phyloP scores from a whole-genome alignment of 92 coral and sea anemone species.

The Heteractis magnifica region DNA sequence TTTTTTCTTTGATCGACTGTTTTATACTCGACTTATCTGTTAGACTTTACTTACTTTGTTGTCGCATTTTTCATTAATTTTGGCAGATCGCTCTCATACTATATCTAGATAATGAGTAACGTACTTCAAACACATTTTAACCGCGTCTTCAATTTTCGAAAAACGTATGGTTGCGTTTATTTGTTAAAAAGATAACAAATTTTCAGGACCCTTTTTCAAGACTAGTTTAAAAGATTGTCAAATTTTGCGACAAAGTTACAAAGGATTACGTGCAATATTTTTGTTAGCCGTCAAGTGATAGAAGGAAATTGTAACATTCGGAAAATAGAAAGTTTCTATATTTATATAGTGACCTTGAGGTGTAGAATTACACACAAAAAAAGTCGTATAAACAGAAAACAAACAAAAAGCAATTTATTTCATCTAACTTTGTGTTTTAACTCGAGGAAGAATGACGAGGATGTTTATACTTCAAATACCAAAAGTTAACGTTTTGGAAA shows the following conservation, averaged over 20 bases:
- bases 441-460: neutral
- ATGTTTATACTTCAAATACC: too few species aligned
- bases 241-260: too few species aligned
- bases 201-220: too few species aligned
- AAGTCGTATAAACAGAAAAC: neutral
- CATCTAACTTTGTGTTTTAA: neutral
- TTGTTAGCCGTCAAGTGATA: too few species aligned
- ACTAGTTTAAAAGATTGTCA: too few species aligned
- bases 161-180: neutral
- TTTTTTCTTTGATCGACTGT: neutral
- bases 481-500: too few species aligned
- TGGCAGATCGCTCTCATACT: neutral
- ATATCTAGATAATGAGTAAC: too few species aligned
- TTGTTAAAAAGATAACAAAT: neutral
- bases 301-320: neutral
- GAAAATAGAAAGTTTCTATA: neutral
- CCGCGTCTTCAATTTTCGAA: too few species aligned
- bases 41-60: neutral
- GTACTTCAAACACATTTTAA: too few species aligned
- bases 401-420: neutral
- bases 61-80: neutral
- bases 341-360: neutral
- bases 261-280: too few species aligned
- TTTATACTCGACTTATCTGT: neutral
- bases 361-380: conserved; percentile 13